Evolutionary conservation across 2,888 invertebrate genomes (phyloP), one percentile per base, ranked within the genome.

Genomic region (Troides oblongomaculatus): DNA sequence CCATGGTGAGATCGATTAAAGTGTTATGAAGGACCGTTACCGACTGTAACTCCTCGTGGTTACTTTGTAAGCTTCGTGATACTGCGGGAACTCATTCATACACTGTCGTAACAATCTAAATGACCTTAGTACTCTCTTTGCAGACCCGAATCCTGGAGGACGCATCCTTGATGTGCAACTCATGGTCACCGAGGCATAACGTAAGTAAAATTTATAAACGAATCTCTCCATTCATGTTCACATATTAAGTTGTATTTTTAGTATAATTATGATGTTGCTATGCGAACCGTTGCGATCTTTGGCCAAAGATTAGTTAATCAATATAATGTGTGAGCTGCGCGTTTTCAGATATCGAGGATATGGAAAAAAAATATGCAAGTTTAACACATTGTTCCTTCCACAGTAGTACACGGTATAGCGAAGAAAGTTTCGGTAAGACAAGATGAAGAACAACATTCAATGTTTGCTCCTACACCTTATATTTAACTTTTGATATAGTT

Each of bases 111-210:
- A 79, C 76, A 75, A 62, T 76, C 71, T 81, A 76, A 83, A 81
- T 75, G 74, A 82, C 69, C 73, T 30, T 69, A 78, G 77, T 70
- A 89, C 89, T 88, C 83, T 89, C 78, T 85, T 96, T 96, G 78
- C 96, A 97, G 97, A 96, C 96, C 93, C 96, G 97, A 86, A 96
- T 97, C 90, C 93, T 97, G 93, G 97, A 97, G 93, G 97, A 97
- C 92, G 97, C 97, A 77, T 97, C 97, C 82, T 94, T 97, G 86
- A 96, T 97, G 96, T 97, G 97, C 94, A 97, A 97, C 93, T 97
- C 97, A 74, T 97, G 97, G 97, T 97, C 97, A 83, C 96, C 97
- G 74, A 94, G 97, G 86, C 97, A 97, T 90, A 97, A 97, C 89
- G 97, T 97, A 94, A 96, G 97, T 96, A 72, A 68, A 30, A 39